phyloP scores from a whole-genome alignment of 2,888 invertebrate genomes.

The Zele albiditarsus region DNA sequence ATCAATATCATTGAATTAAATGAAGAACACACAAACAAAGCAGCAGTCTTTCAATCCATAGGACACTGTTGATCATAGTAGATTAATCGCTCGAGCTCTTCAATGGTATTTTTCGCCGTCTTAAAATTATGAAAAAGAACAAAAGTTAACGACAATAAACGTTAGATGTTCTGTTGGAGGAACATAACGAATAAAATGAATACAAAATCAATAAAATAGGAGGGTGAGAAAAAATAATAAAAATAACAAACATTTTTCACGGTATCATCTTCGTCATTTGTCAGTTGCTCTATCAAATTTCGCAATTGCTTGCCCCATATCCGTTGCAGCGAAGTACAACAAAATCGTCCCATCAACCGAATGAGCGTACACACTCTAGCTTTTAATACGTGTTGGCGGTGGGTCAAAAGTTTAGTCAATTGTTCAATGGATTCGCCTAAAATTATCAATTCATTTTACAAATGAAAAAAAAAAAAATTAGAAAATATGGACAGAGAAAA shows the following conservation, averaged over 20 bases:
- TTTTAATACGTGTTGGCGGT: conserved; percentile 69
- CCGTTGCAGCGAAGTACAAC: conserved; percentile 78
- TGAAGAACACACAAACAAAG: not conserved
- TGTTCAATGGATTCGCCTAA: conserved; percentile 51
- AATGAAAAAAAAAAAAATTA: not conserved
- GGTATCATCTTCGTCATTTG: conserved; percentile 77
- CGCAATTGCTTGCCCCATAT: conserved; percentile 79
- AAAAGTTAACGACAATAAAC: conserved; percentile 33
- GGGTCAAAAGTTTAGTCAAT: conserved; percentile 64
- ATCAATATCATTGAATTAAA: conserved; percentile 18
- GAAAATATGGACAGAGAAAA: not conserved
- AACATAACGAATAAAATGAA: conserved; percentile 25
- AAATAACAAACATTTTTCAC: conserved; percentile 65
- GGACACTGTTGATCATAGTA: conserved; percentile 57
- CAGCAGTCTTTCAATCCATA: conserved; percentile 37
- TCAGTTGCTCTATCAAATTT: conserved; percentile 77
- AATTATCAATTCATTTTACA: conserved; percentile 26
- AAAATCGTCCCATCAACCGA: conserved; percentile 80
- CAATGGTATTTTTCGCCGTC: conserved; percentile 76
- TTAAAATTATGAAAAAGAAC: conserved; percentile 57
- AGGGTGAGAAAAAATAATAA: conserved; percentile 19
- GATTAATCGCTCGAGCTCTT: conserved; percentile 75
- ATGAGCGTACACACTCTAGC: conserved; percentile 83
- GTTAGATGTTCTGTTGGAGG: too few species aligned
- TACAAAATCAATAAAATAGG: not conserved